Percentiles rank a stretch among this genome's conserved stretches.
These are phyloP conservation scores for Chaenodraco wilsoni DNA, from an alignment of 2,797 vertebrate species.

Conservation along the genomic window DNA sequence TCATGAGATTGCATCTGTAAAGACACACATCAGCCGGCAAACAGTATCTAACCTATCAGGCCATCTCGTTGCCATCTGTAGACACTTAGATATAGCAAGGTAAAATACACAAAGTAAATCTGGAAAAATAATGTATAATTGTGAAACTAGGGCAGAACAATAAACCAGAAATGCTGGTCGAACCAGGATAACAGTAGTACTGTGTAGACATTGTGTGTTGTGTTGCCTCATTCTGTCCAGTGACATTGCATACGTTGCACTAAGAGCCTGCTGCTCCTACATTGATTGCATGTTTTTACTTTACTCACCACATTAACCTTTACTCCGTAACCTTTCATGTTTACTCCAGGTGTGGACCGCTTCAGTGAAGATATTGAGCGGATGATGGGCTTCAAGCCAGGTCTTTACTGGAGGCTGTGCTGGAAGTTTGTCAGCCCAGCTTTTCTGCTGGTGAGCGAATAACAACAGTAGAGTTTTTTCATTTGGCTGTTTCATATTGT, in stretches of 20 bases:
- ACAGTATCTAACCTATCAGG: neutral
- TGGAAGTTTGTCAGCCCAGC: conserved; percentile 98
- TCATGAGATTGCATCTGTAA: neutral
- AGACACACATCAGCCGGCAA: neutral
- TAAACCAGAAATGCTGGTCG: too few relatives aligned
- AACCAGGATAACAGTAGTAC: too few relatives aligned
- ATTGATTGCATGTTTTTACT: neutral
- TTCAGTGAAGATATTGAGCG: conserved; percentile 96
- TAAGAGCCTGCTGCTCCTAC: conserved; percentile 2
- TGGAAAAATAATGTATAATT: neutral
- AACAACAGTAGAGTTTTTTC: neutral
- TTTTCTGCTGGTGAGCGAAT: conserved; percentile 91
- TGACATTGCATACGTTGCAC: conserved; percentile 22
- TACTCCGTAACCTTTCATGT: conserved; percentile 18
- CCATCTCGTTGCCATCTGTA: neutral
- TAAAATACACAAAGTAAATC: neutral
- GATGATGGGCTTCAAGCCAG: conserved; percentile 99
- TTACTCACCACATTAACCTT: conserved; percentile 23
- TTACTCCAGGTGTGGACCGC: conserved; percentile 92
- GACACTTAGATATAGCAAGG: neutral
- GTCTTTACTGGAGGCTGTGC: conserved; percentile 97
- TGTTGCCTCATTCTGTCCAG: neutral
- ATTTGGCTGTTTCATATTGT: neutral
- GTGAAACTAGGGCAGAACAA: neutral
- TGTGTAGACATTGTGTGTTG: neutral